Conservation (phyloP, 2,797 vertebrate genomes). For the Muscicapa striata region DNA sequence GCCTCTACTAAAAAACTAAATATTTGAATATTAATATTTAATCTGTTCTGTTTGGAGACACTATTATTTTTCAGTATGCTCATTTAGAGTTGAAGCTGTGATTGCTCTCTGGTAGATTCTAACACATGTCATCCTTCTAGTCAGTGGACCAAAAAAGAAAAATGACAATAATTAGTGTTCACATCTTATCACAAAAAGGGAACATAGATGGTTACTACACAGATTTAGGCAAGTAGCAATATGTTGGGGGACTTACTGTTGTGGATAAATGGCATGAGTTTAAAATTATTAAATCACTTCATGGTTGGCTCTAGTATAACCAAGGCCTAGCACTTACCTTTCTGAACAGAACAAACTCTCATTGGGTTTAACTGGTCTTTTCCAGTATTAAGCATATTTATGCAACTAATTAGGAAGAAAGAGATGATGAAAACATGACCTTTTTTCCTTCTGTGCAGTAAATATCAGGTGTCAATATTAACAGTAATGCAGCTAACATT, state of each 20-base stretch:
- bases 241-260: not conserved
- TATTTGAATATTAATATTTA: not conserved
- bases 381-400: not conserved
- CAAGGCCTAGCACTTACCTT: not conserved
- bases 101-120: not conserved
- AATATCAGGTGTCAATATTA: slow-evolving; percentile 4
- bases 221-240: not conserved
- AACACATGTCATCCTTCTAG: not conserved
- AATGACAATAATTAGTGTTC: not conserved
- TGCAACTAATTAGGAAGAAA: not conserved
- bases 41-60: not conserved
- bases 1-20: not conserved
- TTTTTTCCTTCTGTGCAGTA: not conserved
- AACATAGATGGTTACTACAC: not conserved
- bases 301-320: not conserved
- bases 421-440: not conserved
- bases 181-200: not conserved
- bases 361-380: not conserved
- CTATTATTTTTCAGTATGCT: not conserved
- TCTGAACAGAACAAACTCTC: not conserved
- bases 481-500: not conserved
- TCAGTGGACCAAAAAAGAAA: not conserved
- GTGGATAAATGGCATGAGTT: not conserved
- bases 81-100: not conserved
- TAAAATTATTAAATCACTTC: not conserved